A percentile compares a stretch with the other conserved stretches of the same genome.
phyloP scores from a whole-genome alignment of 2,797 vertebrate species.

The Melanitta fusca region DNA sequence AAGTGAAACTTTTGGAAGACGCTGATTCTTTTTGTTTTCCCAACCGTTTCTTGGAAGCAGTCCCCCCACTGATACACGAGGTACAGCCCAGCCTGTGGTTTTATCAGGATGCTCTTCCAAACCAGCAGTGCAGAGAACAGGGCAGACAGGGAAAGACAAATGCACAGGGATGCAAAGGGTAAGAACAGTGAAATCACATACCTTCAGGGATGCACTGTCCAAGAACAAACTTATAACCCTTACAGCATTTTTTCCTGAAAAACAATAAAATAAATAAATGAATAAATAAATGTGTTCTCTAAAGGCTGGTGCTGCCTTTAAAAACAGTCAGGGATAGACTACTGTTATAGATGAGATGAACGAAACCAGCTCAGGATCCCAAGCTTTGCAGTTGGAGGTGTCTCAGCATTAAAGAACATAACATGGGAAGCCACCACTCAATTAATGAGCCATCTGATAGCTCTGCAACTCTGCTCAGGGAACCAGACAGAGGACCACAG shows the following conservation, averaged over 20 bases:
- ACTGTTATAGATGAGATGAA: neutral
- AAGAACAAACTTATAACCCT: constrained; percentile 96
- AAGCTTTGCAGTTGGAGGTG: neutral
- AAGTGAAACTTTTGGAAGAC: neutral
- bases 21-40: neutral
- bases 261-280: constrained; percentile 66
- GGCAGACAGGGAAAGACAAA: neutral
- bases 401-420: neutral
- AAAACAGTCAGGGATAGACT: neutral
- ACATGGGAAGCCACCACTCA: neutral
- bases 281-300: constrained; percentile 33
- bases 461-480: neutral
- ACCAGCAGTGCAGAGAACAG: neutral
- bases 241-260: constrained; percentile 96
- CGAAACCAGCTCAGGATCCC: neutral
- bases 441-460: neutral
- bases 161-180: rapidly evolving
- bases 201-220: constrained; percentile 99
- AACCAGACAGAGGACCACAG: neutral
- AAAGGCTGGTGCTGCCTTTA: neutral
- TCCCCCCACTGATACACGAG: neutral
- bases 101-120: neutral
- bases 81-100: neutral
- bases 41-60: neutral
- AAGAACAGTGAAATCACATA: constrained; percentile 78